Conservation (phyloP, 1,140 invertebrate species). For the Cherax destructor region DNA sequence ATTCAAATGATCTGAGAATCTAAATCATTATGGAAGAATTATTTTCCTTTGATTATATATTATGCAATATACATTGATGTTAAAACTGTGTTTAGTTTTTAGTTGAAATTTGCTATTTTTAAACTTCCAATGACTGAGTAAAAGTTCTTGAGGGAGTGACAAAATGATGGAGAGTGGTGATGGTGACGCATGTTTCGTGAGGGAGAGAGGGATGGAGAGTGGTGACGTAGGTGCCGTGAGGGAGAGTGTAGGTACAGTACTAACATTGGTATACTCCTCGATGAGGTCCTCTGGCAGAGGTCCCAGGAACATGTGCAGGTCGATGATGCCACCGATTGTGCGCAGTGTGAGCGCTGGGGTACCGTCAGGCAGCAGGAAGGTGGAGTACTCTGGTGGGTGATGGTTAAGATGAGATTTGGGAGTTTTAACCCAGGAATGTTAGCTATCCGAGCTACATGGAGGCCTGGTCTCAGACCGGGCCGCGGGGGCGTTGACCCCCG, state of each 20-base stretch:
- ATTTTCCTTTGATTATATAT: too few relatives aligned
- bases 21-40: too few relatives aligned
- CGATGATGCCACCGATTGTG: slow-evolving; percentile 75
- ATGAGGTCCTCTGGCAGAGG: slow-evolving; percentile 76
- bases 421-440: too few relatives aligned
- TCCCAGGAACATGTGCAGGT: slow-evolving; percentile 77
- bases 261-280: slow-evolving; percentile 76
- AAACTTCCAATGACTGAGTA: too few relatives aligned
- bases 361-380: slow-evolving; percentile 68
- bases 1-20: too few relatives aligned
- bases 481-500: too few relatives aligned
- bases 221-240: not conserved
- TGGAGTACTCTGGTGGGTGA: slow-evolving; percentile 46
- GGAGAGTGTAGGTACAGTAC: not conserved
- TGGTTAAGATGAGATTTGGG: not conserved
- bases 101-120: too few relatives aligned
- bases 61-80: too few relatives aligned
- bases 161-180: not conserved
- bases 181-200: not conserved
- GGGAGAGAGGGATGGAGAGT: not conserved
- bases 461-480: too few relatives aligned
- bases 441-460: too few relatives aligned
- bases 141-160: too few relatives aligned
- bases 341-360: slow-evolving; percentile 73
- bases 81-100: too few relatives aligned